A percentile compares a stretch with the other conserved stretches of the same genome.
These are phyloP conservation scores for Pedicia rivosa DNA, from an alignment of 2,888 invertebrate species.

Conservation along the genomic window DNA sequence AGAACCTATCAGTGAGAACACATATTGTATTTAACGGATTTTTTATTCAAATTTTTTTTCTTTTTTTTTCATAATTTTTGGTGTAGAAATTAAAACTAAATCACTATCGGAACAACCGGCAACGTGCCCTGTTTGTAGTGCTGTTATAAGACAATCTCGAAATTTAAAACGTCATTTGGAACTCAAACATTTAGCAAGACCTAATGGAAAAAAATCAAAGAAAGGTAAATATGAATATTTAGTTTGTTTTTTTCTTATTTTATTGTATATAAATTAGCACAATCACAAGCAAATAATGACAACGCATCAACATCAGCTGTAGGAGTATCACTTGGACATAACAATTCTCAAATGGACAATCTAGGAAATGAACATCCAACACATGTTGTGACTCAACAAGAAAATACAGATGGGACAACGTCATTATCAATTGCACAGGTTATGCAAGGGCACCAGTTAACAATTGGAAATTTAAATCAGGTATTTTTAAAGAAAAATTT, in stretches of 20 bases:
- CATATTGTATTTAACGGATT: not conserved
- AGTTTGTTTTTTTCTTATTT: constrained; percentile 11
- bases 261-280: not conserved
- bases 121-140: constrained; percentile 41
- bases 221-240: constrained; percentile 22
- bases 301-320: constrained; percentile 21
- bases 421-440: constrained; percentile 31
- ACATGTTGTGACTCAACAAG: constrained; percentile 29
- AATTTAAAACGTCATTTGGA: constrained; percentile 40
- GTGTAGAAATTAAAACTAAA: constrained; percentile 21
- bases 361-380: constrained; percentile 7
- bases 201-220: constrained; percentile 30
- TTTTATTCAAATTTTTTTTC: constrained; percentile 6
- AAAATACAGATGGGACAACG: constrained; percentile 29
- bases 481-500: no score
- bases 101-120: constrained; percentile 45
- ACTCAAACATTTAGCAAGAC: constrained; percentile 31
- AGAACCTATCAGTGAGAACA: constrained; percentile 7
- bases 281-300: constrained; percentile 14
- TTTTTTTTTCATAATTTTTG: no score
- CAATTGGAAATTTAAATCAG: constrained; percentile 30
- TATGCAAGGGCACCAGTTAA: constrained; percentile 30
- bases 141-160: constrained; percentile 40
- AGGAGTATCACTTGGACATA: constrained; percentile 16
- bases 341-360: constrained; percentile 3